Evolutionary conservation across 2,797 vertebrate species (phyloP), one percentile per base, ranked within the genome.

Genomic region (Morus bassanus): DNA sequence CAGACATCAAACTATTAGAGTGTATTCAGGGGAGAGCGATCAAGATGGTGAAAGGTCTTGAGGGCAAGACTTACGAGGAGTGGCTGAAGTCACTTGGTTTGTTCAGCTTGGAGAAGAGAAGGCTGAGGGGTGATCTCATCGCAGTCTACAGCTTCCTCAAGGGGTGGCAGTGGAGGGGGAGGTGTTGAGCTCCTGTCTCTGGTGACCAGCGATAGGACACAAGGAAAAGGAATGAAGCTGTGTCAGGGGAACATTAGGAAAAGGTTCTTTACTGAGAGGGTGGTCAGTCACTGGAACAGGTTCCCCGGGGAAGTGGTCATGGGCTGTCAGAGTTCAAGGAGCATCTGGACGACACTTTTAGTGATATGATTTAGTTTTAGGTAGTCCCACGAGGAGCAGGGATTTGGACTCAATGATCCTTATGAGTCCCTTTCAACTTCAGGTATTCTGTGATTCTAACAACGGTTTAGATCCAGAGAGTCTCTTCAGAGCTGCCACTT

Each of bases 301-400:
- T 13, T 85, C 4, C 11, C 11, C 19, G 45, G 56, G 31, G n/a
- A 46, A 33, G 35, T 37, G 41, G 16, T 68, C 31, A 25, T 1
- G 4, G 17, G 43, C 22, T 59, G 30, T 39, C 33, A 33, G 15
- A 77, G 19, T 63, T 57, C 23, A 59, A 37, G 65, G 39, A 59
- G 11, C 5, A 3, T 50, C 27, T 70, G 48, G 22, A 23, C 0
- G 0, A 30, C 9, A 24, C 17, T 72, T 4, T 37, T 39, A 39
- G 24, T 84, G 4, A 27, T 48, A 28, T 33, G 13, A 43, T 70
- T 77, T 28, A 45, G 39, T 51, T 68, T 50, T 50, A 50, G 7
- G 14, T 70, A 21, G 37, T 50, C 25, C 23, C 51, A 8, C 3
- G 3, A 45, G 27, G 37, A 77, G 21, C 50, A 37, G 23, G 5